These are phyloP conservation scores for Caenorhabditis macrosperma DNA, from an alignment of 2,888 invertebrate genomes.

Conservation along the genomic window DNA sequence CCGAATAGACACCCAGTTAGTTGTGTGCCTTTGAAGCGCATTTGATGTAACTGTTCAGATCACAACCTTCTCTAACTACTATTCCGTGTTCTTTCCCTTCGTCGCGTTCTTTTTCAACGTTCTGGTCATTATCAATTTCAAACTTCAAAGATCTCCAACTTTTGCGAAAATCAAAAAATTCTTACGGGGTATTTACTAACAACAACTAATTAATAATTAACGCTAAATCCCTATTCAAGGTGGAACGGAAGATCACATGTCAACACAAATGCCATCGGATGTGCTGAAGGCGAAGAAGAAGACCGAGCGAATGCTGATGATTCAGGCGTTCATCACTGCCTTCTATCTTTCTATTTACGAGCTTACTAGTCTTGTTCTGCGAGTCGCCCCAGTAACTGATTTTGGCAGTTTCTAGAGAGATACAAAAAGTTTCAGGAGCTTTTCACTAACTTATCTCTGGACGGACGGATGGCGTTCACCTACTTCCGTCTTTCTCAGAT, in stretches of 20 bases:
- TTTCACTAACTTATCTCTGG: constrained; percentile 22
- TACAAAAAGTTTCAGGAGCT: constrained; percentile 12
- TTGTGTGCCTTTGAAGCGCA: background rate
- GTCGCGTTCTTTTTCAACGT: constrained; percentile 48
- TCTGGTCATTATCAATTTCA: constrained; percentile 45
- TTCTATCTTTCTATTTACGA: constrained; percentile 44
- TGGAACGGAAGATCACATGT: constrained; percentile 29
- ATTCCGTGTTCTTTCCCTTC: constrained; percentile 45
- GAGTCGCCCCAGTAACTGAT: constrained; percentile 28
- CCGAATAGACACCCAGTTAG: constrained; percentile 34
- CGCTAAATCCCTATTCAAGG: too few relatives aligned
- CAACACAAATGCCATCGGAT: constrained; percentile 39
- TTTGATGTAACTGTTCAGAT: constrained; percentile 15
- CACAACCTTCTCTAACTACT: constrained; percentile 42
- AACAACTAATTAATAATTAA: too few relatives aligned
- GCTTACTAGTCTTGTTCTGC: constrained; percentile 33
- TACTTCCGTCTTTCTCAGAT: constrained; percentile 44
- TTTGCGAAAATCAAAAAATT: constrained; percentile 33
- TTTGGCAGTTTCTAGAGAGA: too few relatives aligned
- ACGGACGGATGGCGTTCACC: constrained; percentile 42
- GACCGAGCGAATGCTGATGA: constrained; percentile 47
- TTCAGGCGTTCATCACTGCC: constrained; percentile 46
- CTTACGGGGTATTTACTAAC: constrained; percentile 7
- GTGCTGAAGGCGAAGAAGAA: constrained; percentile 48
- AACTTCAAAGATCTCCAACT: constrained; percentile 44